These are phyloP conservation scores for Etheostoma spectabile DNA, from an alignment of 2,113 vertebrate genomes.

Conservation along the genomic window DNA sequence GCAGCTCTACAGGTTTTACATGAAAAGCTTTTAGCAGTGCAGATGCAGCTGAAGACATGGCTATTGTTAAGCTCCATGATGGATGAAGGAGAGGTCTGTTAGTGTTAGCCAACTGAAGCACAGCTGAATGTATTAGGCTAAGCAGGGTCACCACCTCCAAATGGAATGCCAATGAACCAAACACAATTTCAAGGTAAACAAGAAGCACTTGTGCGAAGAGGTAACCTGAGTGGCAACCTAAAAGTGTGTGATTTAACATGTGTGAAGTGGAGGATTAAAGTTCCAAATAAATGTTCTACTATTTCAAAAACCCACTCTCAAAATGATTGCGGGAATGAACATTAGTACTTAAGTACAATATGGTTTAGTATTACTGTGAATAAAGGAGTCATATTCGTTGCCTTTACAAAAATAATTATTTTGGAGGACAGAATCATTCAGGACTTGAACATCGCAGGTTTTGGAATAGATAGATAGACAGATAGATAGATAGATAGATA, in stretches of 20 bases:
- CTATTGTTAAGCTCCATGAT: constrained; percentile 88
- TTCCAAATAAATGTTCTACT: neutral
- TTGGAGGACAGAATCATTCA: neutral
- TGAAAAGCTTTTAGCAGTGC: constrained; percentile 87
- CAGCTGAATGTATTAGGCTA: constrained; percentile 91
- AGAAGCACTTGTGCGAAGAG: constrained; percentile 89
- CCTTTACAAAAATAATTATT: neutral
- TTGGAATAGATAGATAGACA: too few relatives aligned
- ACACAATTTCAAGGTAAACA: constrained; percentile 90
- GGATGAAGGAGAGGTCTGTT: constrained; percentile 90
- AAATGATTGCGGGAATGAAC: constrained; percentile 6
- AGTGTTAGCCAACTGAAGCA: constrained; percentile 88
- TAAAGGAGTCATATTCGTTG: neutral
- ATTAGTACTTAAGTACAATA: neutral
- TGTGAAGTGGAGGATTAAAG: neutral
- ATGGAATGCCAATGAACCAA: constrained; percentile 91
- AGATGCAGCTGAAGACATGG: constrained; percentile 80
- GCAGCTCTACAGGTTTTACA: constrained; percentile 81
- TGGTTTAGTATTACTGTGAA: neutral
- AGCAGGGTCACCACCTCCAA: constrained; percentile 89
- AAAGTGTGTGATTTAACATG: constrained; percentile 6
- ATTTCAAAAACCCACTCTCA: neutral
- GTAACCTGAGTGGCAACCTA: constrained; percentile 83
- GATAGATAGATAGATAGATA: too few relatives aligned
- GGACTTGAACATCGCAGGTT: neutral